A percentile compares a stretch with the other conserved stretches of the same genome.
These are phyloP conservation scores for Chionomys nivalis DNA, from an alignment of 2,113 vertebrate species.

Conservation along the genomic window DNA sequence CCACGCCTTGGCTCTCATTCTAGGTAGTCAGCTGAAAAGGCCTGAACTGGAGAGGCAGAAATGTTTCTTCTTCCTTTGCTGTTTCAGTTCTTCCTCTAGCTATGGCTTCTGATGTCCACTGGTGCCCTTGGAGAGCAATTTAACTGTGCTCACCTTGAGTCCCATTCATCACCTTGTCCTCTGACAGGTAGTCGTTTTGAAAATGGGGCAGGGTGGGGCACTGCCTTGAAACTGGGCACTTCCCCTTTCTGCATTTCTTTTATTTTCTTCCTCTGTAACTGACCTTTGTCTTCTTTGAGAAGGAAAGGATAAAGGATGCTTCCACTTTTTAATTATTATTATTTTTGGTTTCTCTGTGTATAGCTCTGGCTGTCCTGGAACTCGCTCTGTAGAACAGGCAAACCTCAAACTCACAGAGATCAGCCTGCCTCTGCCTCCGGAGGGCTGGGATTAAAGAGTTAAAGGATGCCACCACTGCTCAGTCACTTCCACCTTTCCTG, in stretches of 20 bases:
- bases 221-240: slow-evolving; percentile 93
- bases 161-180: slow-evolving; percentile 90
- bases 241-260: slow-evolving; percentile 91
- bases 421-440: too few relatives aligned
- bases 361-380: too few relatives aligned
- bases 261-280: slow-evolving; percentile 90
- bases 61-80: slow-evolving; percentile 87
- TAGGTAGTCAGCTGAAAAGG: slow-evolving; percentile 93
- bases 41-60: slow-evolving; percentile 90
- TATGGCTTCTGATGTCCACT: slow-evolving; percentile 91
- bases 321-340: slow-evolving; percentile 80
- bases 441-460: too few relatives aligned
- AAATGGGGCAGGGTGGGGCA: slow-evolving; percentile 89
- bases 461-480: too few relatives aligned
- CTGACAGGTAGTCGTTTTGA: slow-evolving; percentile 91
- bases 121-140: slow-evolving; percentile 84
- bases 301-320: slow-evolving; percentile 95
- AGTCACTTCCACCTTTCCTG: slow-evolving; percentile 85
- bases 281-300: slow-evolving; percentile 91
- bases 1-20: slow-evolving; percentile 90
- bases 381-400: too few relatives aligned
- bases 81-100: slow-evolving; percentile 90
- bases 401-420: too few relatives aligned
- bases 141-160: slow-evolving; percentile 90
- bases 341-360: too few relatives aligned